A percentile compares a stretch with the other conserved stretches of the same genome.
These are phyloP conservation scores for Platyura marginata DNA, from an alignment of 1,140 invertebrate species.

Conservation along the genomic window DNA sequence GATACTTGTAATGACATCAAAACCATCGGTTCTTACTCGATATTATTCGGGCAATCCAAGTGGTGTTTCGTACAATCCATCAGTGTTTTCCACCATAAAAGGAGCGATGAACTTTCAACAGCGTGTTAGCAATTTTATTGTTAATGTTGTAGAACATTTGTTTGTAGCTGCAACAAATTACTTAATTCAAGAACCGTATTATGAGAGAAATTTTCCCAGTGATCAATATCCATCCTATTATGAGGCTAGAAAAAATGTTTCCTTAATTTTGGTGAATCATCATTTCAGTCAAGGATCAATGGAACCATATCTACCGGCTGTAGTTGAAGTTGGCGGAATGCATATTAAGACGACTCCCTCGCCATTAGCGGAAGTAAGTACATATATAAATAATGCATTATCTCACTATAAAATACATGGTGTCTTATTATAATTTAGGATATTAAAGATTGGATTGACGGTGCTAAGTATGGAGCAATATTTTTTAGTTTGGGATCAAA, in stretches of 20 bases:
- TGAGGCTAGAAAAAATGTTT: constrained; percentile 8
- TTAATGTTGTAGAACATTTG: background rate
- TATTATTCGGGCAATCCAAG: constrained; percentile 1
- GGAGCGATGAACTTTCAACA: background rate
- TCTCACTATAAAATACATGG: no score
- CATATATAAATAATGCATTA: background rate
- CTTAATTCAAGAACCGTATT: background rate
- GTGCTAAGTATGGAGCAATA: constrained; percentile 17
- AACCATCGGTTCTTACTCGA: background rate
- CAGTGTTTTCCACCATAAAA: background rate
- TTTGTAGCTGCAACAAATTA: background rate
- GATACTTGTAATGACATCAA: background rate
- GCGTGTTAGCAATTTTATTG: background rate
- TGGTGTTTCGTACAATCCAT: background rate
- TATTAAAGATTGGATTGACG: constrained; percentile 13
- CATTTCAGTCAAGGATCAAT: constrained; percentile 26
- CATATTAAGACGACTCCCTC: constrained; percentile 26
- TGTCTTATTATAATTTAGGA: no score
- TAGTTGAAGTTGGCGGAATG: constrained; percentile 37
- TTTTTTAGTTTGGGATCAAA: constrained; percentile 22
- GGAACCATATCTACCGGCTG: constrained; percentile 28
- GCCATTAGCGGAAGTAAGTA: constrained; percentile 14
- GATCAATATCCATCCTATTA: background rate
- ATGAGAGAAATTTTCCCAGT: background rate
- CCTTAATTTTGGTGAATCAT: constrained; percentile 26